These are phyloP conservation scores for Syngnathus acus DNA, from an alignment of 2,797 vertebrate genomes.

Conservation along the genomic window DNA sequence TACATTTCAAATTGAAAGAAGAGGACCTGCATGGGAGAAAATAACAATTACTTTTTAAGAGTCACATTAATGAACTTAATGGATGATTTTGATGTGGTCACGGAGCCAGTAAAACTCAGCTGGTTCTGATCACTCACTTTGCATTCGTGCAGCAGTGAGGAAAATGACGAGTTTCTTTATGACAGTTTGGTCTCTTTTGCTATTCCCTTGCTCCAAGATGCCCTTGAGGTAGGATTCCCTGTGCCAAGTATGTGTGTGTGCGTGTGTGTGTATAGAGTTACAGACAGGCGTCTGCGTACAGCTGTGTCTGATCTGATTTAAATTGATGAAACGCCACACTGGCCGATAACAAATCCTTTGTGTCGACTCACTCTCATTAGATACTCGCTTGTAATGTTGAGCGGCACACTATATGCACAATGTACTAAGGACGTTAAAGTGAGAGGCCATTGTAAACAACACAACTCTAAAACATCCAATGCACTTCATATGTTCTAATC, in stretches of 20 bases:
- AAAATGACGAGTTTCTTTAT: conserved; percentile 1
- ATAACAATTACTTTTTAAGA: background rate
- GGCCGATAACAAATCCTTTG: conserved; percentile 38
- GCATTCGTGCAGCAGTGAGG: background rate
- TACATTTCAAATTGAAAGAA: background rate
- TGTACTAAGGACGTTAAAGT: background rate
- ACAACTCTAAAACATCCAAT: background rate
- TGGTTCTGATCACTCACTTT: background rate
- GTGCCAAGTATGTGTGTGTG: conserved; percentile 48
- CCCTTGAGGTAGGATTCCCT: conserved; percentile 38
- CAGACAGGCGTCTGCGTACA: conserved; percentile 36
- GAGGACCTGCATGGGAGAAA: background rate
- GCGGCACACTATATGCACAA: conserved; percentile 2
- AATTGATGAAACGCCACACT: conserved; percentile 46
- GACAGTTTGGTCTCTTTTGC: conserved; percentile 20
- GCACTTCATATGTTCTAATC: background rate
- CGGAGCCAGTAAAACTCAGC: background rate
- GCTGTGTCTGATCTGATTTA: conserved; percentile 41
- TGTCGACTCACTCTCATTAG: conserved; percentile 38
- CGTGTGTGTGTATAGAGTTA: conserved; percentile 38
- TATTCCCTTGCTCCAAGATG: conserved; percentile 24
- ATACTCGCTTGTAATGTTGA: conserved; percentile 13
- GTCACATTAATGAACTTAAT: background rate
- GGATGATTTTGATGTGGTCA: conserved; percentile 1
- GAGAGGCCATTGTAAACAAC: background rate